Evolutionary conservation across 1,140 invertebrate genomes (phyloP).

Genomic region (Gryllus bimaculatus): DNA sequence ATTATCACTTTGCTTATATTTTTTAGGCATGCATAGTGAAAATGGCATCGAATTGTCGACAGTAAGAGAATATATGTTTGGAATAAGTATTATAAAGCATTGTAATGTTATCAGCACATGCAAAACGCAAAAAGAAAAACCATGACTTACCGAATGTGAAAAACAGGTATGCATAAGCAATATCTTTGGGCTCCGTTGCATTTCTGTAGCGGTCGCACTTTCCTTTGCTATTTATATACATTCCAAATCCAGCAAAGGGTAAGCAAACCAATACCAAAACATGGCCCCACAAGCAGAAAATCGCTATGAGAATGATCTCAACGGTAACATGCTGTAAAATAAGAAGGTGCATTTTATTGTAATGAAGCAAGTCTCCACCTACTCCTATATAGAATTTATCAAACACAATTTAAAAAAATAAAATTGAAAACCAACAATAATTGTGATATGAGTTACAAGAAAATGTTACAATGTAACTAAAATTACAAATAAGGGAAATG

Average conservation of each 20-base stretch:
- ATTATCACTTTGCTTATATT: no score
- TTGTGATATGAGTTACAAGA: not conserved
- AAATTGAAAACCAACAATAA: not conserved
- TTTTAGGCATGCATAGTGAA: no score
- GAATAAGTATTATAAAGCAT: no score
- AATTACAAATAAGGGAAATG: not conserved
- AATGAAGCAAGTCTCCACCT: no score
- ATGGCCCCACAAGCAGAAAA: conserved; percentile 57
- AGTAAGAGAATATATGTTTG: no score
- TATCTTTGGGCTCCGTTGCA: conserved; percentile 49
- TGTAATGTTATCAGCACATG: no score
- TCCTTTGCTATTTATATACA: conserved; percentile 48
- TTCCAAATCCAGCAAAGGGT: conserved; percentile 67
- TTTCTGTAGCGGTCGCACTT: conserved; percentile 61
- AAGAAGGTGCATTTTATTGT: not conserved
- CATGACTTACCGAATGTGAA: conserved; percentile 57
- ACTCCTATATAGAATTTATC: no score
- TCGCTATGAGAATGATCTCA: conserved; percentile 57
- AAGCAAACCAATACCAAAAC: conserved; percentile 60
- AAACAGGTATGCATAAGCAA: conserved; percentile 67
- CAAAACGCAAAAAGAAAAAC: no score
- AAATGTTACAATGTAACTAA: not conserved
- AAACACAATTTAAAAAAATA: not conserved
- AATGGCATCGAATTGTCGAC: no score
- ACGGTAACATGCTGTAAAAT: conserved; percentile 68